Conservation (phyloP, 1,140 invertebrate genomes). For the Lordiphosa mommai region DNA sequence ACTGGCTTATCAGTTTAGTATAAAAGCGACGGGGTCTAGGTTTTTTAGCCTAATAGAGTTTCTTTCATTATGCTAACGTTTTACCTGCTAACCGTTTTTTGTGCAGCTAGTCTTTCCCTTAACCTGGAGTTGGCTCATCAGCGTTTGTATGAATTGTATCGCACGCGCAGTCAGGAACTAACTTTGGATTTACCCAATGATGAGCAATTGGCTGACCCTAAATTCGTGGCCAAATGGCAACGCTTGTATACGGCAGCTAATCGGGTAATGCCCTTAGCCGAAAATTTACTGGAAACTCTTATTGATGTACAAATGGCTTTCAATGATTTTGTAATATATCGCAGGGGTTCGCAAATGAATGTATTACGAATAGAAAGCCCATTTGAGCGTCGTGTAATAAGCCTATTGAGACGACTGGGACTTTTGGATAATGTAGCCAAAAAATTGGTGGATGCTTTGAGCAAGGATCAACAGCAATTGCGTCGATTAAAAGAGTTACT, state of each 20-base stretch:
- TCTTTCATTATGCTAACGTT: too few relatives aligned
- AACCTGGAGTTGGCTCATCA: background rate
- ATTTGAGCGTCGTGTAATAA: background rate
- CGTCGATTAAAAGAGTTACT: constrained; percentile 14
- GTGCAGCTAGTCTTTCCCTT: too few relatives aligned
- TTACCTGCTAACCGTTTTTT: too few relatives aligned
- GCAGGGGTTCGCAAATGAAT: too few relatives aligned
- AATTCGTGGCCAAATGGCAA: background rate
- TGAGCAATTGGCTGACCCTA: background rate
- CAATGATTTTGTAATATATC: background rate
- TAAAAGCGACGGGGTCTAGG: too few relatives aligned
- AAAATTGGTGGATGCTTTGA: background rate
- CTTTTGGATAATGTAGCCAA: background rate
- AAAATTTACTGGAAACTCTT: too few relatives aligned
- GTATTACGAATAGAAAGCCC: background rate
- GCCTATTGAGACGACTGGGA: background rate
- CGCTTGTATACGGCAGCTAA: background rate
- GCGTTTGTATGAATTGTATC: background rate
- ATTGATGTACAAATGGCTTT: background rate
- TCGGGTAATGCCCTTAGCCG: background rate
- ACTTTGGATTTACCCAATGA: too few relatives aligned
- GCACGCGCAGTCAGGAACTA: background rate
- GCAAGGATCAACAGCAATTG: background rate
- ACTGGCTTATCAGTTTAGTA: too few relatives aligned
- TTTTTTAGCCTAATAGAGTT: too few relatives aligned